phyloP scores from a whole-genome alignment of 2,113 vertebrate genomes.

The Vidua macroura region DNA sequence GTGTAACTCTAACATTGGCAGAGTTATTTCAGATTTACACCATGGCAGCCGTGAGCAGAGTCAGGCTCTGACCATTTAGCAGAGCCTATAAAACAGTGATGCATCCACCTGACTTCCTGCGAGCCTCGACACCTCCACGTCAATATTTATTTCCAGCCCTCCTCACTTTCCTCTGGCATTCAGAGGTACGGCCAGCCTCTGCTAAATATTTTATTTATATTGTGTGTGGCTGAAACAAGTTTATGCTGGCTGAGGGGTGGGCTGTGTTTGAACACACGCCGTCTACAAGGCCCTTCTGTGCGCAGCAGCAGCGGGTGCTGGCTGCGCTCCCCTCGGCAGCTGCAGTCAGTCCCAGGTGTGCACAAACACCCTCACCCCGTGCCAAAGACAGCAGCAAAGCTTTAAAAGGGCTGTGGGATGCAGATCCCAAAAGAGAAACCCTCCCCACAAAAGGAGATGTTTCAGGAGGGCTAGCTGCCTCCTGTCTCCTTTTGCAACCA shows the following conservation, averaged over 20 bases:
- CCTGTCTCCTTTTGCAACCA: neutral
- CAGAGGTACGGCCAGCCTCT: neutral
- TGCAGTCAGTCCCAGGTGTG: neutral
- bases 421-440: neutral
- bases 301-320: accelerated
- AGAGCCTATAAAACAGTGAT: neutral
- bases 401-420: neutral
- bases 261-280: neutral
- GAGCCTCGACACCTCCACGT: neutral
- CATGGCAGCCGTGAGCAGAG: neutral
- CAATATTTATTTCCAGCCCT: conserved; percentile 17
- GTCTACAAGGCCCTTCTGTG: neutral
- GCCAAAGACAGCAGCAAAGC: neutral
- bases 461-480: neutral
- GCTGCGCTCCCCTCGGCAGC: neutral
- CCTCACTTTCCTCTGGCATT: neutral
- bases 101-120: neutral
- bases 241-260: neutral
- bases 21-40: neutral
- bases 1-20: accelerated
- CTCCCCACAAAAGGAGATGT: neutral
- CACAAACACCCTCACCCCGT: neutral
- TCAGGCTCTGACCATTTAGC: neutral
- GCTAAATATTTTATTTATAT: conserved; percentile 27
- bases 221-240: neutral